These are phyloP conservation scores for Muscidifurax raptorellus DNA, from an alignment of 1,140 invertebrate species.

Conservation along the genomic window DNA sequence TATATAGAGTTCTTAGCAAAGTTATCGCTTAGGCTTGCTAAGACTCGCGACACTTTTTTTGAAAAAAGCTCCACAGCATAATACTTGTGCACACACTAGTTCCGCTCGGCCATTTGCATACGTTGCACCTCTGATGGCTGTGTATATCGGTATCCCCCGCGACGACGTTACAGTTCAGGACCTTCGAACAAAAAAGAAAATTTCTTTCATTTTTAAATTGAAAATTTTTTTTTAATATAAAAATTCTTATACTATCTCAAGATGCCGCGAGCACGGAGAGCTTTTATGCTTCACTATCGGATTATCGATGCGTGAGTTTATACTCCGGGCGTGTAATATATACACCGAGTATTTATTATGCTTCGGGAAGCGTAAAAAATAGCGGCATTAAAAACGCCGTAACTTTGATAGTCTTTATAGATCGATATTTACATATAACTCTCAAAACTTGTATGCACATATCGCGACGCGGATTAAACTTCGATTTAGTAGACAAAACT, in stretches of 20 bases:
- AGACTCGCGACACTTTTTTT: conserved; percentile 25
- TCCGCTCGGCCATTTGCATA: conserved; percentile 1
- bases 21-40: background rate
- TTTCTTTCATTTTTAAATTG: conserved; percentile 6
- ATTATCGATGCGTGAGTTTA: conserved; percentile 20
- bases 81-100: background rate
- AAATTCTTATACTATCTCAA: background rate
- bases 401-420: background rate
- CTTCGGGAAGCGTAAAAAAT: conserved; percentile 17
- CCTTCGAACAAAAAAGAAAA: conserved; percentile 34
- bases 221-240: background rate
- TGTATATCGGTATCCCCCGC: background rate
- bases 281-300: background rate
- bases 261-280: background rate
- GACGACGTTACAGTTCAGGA: conserved; percentile 6
- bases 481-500: background rate
- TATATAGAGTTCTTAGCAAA: conserved; percentile 21
- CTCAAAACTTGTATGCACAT: background rate
- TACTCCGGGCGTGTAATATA: background rate
- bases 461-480: background rate
- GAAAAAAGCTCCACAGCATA: background rate
- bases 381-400: background rate
- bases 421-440: conserved; percentile 7
- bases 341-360: conserved; percentile 6
- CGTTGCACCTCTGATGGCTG: background rate